phyloP scores from a whole-genome alignment of 2,888 invertebrate genomes.

The Antheraea yamamai region DNA sequence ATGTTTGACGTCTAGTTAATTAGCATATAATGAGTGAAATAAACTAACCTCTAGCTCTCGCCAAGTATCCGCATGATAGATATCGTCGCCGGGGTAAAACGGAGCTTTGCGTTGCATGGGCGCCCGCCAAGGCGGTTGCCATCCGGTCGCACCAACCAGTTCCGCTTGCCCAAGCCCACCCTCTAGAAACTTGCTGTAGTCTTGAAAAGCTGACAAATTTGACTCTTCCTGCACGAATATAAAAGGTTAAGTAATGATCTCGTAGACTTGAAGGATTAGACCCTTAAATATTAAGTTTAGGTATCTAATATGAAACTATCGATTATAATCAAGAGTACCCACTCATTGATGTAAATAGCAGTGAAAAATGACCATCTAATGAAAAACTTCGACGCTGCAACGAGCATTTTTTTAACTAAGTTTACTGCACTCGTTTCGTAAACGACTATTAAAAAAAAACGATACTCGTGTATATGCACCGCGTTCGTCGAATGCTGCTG shows the following conservation, averaged over 20 bases:
- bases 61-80: conserved; percentile 78
- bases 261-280: neutral
- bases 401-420: too few species aligned
- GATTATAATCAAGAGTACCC: too few species aligned
- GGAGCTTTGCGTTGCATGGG: conserved; percentile 82
- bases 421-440: too few species aligned
- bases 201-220: conserved; percentile 75
- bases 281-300: neutral
- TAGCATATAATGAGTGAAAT: neutral
- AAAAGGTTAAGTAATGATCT: neutral
- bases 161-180: conserved; percentile 82
- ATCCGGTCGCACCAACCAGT: conserved; percentile 76
- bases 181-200: conserved; percentile 80
- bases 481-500: too few species aligned
- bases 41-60: conserved; percentile 69
- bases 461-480: too few species aligned
- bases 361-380: too few species aligned
- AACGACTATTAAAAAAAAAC: too few species aligned
- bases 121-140: conserved; percentile 82
- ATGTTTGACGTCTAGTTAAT: neutral
- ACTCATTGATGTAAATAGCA: too few species aligned
- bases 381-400: too few species aligned
- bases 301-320: too few species aligned
- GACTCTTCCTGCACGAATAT: conserved; percentile 64
- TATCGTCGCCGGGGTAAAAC: conserved; percentile 80